Base-by-base conservation (phyloP, 2,113 vertebrate species). In the Leucopsar rothschildi region DNA sequence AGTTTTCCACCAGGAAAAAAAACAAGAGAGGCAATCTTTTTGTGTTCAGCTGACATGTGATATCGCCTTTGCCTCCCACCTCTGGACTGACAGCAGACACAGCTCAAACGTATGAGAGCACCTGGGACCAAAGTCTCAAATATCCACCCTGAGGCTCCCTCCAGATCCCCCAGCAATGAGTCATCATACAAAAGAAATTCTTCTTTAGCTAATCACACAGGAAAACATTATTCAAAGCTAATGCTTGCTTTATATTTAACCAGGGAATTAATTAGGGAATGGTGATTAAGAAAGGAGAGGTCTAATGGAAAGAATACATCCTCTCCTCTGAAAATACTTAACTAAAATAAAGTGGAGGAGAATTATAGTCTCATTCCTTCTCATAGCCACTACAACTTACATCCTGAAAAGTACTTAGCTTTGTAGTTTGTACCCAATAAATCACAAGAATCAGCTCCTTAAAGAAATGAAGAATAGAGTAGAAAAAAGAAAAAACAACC, bases 181-280 rank as follows among this genome's bases (percentile, higher is more conserved):
- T 97, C 96, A 98, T 95, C 86, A 85, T 59, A 47, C 93, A 93
- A 96, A 97, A 80, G 88, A 96, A 96, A 97, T 97, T 97, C 80
- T 83, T 97, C 91, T 92, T 97, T 97, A 83, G 72, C 95, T 95
- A 96, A 83, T 97, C 95, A 95, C 82, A 95, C 96, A 98, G 97
- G 94, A 97, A 97, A 97, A 96, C 95, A 97, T 97, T 95, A 97
- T 76, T 98, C 97, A 98, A 95, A 84, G 80, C 55, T 97, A 98
- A 97, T 93, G 94, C 86, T 94, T 52, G 77, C 70, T 97, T 98
- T 97, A 97, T 97, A 97, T 97, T 97, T 98, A 98, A 97, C 96
- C 91, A 97, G 95, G 96, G 97, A 97, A 98, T 97, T 98, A 98
- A 98, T 97, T 98, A 97, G 75, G 69, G 86, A 84, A 97, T 73